Base-by-base conservation (phyloP, 1,140 invertebrate species). In the Periplaneta americana region DNA sequence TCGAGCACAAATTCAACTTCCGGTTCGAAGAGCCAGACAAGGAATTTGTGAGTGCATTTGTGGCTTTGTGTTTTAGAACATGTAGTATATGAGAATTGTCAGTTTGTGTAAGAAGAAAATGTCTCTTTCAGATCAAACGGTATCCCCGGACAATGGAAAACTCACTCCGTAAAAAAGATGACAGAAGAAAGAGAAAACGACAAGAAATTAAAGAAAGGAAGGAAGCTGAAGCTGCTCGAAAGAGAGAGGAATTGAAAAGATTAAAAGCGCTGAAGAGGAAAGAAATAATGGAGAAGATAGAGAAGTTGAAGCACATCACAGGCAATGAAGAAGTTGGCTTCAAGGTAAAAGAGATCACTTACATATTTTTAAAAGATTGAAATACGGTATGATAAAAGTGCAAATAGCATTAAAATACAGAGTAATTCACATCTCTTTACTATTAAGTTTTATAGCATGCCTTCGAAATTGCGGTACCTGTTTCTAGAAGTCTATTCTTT, bases 1-100 rank as follows among this genome's bases (percentile, higher is more conserved):
- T 98, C 91, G 98, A 99, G 86, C 92, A 96, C 37, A 98, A 98
- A 86, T 99, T 95, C 86, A 99, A 99, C 89, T 98, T 98, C 87
- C 92, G 98, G 84, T 99, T 95, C 89, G 97, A 99, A 89, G 97
- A 99, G 88, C 98, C 98, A 0, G 98, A 98, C 89, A 91, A 94
- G 78, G 96, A 98, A 85, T 98, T 98, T 90, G 94, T 97, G 88
- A 92, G 92, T 91, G 86, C 83, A 33, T 34, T 76, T 36, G 31
- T 82, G n/a, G 28, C 39, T 48, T 5, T 48, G 39, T 10, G 8
- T 8, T 81, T 80, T 18, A 79, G 28, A 39, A 79, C 17, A 79
- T 17, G 15, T 36, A 6, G 28, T 78, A 33, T 36, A n/a, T n/a
- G n/a, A n/a, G n/a, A n/a, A 36, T 33, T 34, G 33, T n/a, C 28